These are phyloP conservation scores for Cantharis rufa DNA, from an alignment of 2,888 invertebrate genomes.

Conservation along the genomic window DNA sequence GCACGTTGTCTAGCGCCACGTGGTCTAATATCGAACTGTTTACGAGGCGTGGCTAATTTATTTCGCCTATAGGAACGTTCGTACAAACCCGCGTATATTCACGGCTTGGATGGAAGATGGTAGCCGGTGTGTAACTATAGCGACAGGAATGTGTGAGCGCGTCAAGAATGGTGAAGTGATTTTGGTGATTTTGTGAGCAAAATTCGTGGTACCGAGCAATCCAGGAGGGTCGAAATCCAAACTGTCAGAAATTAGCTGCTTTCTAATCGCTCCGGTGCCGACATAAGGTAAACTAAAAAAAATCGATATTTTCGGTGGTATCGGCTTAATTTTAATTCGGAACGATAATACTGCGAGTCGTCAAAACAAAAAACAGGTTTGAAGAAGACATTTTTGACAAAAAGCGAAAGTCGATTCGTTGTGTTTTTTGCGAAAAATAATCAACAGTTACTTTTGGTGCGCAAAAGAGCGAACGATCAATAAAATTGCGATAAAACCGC, in stretches of 20 bases:
- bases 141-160: conserved; percentile 12
- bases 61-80: conserved; percentile 23
- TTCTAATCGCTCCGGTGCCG: neutral
- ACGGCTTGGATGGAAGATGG: conserved; percentile 12
- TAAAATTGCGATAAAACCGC: neutral
- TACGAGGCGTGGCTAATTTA: conserved; percentile 35
- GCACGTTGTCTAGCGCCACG: conserved; percentile 17
- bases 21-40: conserved; percentile 23
- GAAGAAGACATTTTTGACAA: neutral
- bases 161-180: conserved; percentile 3
- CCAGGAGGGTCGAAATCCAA: neutral
- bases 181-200: neutral
- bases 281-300: neutral
- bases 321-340: neutral
- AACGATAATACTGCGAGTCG: neutral
- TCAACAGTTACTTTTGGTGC: neutral
- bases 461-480: neutral
- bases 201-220: neutral
- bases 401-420: neutral
- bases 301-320: neutral
- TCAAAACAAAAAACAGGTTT: neutral
- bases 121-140: conserved; percentile 5
- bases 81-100: conserved; percentile 34
- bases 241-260: neutral
- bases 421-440: neutral